A percentile compares a stretch with the other conserved stretches of the same genome.
Conservation (phyloP, 2,113 vertebrate species). For the Oxygymnocypris stewartii region DNA sequence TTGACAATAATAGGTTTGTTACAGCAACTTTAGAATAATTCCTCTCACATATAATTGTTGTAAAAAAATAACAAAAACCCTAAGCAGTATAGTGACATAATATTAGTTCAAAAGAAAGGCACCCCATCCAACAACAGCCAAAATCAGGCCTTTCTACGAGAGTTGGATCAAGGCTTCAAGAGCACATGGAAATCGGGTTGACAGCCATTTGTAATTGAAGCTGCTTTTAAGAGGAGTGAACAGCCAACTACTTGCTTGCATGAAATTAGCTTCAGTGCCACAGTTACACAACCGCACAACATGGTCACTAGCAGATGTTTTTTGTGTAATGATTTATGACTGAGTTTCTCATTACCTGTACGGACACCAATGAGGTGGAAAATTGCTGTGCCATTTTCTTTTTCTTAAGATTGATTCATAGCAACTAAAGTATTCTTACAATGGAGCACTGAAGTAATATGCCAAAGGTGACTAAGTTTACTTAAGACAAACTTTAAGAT, state of each 20-base stretch:
- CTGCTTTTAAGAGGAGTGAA: background rate
- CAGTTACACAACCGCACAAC: slow-evolving; percentile 26
- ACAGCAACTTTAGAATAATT: background rate
- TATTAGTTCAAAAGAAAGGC: background rate
- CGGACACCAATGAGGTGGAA: slow-evolving; percentile 19
- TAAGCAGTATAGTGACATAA: background rate
- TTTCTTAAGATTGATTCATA: background rate
- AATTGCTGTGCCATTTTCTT: slow-evolving; percentile 9
- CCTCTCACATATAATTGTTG: background rate
- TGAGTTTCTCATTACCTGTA: slow-evolving; percentile 8
- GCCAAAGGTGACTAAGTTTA: background rate
- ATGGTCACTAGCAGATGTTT: slow-evolving; percentile 1
- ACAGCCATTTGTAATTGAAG: slow-evolving; percentile 39
- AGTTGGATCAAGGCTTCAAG: background rate
- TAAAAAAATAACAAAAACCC: background rate
- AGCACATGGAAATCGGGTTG: slow-evolving; percentile 1
- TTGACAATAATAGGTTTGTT: background rate
- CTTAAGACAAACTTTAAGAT: too few species aligned
- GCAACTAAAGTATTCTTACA: background rate
- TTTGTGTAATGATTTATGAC: slow-evolving; percentile 20
- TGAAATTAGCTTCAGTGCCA: slow-evolving; percentile 19
- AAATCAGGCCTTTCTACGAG: background rate
- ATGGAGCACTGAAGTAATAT: background rate
- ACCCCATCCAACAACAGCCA: background rate
- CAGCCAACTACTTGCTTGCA: background rate